Evolutionary conservation across 1,140 invertebrate genomes (phyloP).

Genomic region (Idris sp.): DNA sequence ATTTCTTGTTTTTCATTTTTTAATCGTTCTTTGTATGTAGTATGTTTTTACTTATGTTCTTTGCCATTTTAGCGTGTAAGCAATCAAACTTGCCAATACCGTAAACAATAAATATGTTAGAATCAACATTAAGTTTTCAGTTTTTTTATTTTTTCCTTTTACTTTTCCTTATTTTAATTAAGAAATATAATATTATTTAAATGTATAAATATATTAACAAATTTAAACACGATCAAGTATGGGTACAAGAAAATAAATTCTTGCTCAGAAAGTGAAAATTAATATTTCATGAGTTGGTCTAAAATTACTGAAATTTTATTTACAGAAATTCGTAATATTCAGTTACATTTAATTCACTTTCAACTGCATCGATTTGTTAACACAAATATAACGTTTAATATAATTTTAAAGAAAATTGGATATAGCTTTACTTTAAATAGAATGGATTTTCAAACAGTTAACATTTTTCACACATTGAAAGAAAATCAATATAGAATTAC

Average conservation of each 20-base stretch:
- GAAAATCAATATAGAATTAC: too few species aligned
- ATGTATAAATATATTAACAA: too few species aligned
- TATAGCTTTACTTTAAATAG: constrained; percentile 18
- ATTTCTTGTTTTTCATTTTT: constrained; percentile 67
- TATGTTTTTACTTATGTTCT: constrained; percentile 69
- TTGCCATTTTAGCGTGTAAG: constrained; percentile 75
- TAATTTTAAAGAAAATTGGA: constrained; percentile 29
- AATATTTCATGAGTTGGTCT: too few species aligned
- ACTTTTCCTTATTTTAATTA: constrained; percentile 21
- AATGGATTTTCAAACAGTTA: too few species aligned
- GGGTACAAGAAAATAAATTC: too few species aligned
- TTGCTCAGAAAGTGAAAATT: too few species aligned
- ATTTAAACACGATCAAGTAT: too few species aligned
- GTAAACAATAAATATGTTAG: constrained; percentile 76
- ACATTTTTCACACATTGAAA: too few species aligned
- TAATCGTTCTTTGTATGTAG: constrained; percentile 67
- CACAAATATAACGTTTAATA: constrained; percentile 21
- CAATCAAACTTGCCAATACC: constrained; percentile 76
- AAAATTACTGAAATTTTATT: too few species aligned
- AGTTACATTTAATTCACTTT: constrained; percentile 42
- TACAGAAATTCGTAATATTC: too few species aligned
- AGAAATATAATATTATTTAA: too few species aligned
- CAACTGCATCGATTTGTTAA: constrained; percentile 21
- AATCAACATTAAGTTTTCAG: constrained; percentile 66
- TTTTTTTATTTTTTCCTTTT: constrained; percentile 56